These are phyloP conservation scores for Brienomyrus longianalis DNA, from an alignment of 2,113 vertebrate genomes.

Conservation along the genomic window DNA sequence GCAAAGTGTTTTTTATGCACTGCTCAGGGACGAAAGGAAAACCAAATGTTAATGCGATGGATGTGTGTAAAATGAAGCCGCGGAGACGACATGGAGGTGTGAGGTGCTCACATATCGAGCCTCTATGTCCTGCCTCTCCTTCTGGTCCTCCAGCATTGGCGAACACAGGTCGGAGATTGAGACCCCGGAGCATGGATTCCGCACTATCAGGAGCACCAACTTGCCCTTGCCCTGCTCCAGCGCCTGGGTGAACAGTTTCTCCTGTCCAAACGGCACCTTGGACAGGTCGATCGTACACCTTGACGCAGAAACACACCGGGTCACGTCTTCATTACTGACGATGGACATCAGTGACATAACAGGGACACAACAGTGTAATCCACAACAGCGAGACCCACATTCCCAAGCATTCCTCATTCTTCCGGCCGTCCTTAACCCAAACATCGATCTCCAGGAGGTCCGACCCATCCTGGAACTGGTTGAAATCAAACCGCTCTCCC, in stretches of 20 bases:
- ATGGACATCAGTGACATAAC: not conserved
- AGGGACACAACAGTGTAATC: not conserved
- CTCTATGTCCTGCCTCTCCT: slow-evolving; percentile 58
- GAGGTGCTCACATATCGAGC: slow-evolving; percentile 72
- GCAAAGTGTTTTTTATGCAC: slow-evolving; percentile 71
- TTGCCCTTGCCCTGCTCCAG: slow-evolving; percentile 59
- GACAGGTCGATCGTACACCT: slow-evolving; percentile 81
- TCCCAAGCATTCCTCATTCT: slow-evolving; percentile 80
- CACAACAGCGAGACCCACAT: slow-evolving; percentile 65
- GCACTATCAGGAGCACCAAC: slow-evolving; percentile 71
- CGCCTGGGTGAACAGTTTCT: slow-evolving; percentile 69
- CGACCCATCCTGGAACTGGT: slow-evolving; percentile 89
- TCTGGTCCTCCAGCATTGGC: slow-evolving; percentile 67
- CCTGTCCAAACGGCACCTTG: slow-evolving; percentile 61
- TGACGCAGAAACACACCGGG: slow-evolving; percentile 22
- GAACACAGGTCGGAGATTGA: slow-evolving; percentile 76
- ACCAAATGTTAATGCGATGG: not conserved
- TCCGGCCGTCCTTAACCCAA: slow-evolving; percentile 81
- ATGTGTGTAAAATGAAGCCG: not conserved
- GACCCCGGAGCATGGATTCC: slow-evolving; percentile 71
- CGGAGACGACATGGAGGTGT: too few relatives aligned
- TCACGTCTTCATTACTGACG: not conserved
- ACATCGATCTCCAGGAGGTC: slow-evolving; percentile 87
- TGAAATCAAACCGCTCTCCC: slow-evolving; percentile 97
- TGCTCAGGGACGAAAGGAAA: slow-evolving; percentile 39